Conservation (phyloP, 2,888 invertebrate species). For the Podabrus alpinus region DNA sequence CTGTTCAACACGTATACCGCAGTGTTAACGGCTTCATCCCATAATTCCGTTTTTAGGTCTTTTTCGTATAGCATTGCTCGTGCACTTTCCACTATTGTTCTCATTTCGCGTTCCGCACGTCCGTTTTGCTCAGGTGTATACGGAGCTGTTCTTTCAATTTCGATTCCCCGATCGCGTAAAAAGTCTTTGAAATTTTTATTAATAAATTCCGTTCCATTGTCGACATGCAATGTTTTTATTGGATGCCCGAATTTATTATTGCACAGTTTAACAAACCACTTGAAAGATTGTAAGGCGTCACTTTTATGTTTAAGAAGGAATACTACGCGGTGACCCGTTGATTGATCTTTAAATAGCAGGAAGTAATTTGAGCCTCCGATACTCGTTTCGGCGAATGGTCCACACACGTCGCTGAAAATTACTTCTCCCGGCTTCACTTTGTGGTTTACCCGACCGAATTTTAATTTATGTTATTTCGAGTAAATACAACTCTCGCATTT, state of each 20-base stretch:
- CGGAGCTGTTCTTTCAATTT: constrained; percentile 36
- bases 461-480: constrained; percentile 31
- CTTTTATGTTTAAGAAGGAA: constrained; percentile 31
- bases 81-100: too few relatives aligned
- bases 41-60: constrained; percentile 39
- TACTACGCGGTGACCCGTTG: constrained; percentile 23
- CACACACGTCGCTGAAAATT: constrained; percentile 28
- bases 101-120: constrained; percentile 41
- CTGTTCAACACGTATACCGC: constrained; percentile 45
- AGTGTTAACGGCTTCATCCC: constrained; percentile 48
- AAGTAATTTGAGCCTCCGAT: constrained; percentile 28
- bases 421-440: constrained; percentile 19
- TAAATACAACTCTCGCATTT: constrained; percentile 34
- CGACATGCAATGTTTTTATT: too few relatives aligned
- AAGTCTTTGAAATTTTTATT: too few relatives aligned
- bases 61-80: constrained; percentile 42
- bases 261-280: constrained; percentile 29
- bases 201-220: too few relatives aligned
- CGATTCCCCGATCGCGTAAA: too few relatives aligned
- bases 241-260: too few relatives aligned
- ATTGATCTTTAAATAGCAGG: constrained; percentile 31
- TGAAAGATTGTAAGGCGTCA: constrained; percentile 24
- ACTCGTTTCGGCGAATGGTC: constrained; percentile 19
- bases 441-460: constrained; percentile 10
- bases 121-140: constrained; percentile 44